phyloP scores from a whole-genome alignment of 2,888 invertebrate species.

The Brachyopa scutellaris region DNA sequence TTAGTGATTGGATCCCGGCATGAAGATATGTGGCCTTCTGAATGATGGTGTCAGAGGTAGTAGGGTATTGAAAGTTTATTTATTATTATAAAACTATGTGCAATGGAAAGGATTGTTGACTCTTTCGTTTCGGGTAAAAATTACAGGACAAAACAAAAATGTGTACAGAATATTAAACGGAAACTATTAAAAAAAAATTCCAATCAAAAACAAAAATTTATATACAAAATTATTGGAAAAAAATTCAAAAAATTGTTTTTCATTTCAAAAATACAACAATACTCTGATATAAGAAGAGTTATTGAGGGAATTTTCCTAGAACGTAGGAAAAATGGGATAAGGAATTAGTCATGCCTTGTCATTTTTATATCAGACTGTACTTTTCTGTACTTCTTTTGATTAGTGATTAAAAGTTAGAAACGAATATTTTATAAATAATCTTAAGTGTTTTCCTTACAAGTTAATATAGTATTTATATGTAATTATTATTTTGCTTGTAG shows the following conservation, averaged over 20 bases:
- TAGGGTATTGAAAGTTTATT: constrained; percentile 29
- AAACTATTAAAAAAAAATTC: constrained; percentile 24
- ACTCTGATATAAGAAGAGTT: constrained; percentile 48
- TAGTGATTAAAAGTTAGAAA: neutral
- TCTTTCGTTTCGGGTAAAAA: too few relatives aligned
- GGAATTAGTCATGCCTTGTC: constrained; percentile 22
- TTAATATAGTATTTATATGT: too few relatives aligned
- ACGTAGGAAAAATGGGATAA: neutral
- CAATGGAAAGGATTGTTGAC: constrained; percentile 4
- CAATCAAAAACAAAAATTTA: constrained; percentile 43
- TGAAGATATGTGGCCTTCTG: constrained; percentile 66
- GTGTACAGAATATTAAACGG: constrained; percentile 1
- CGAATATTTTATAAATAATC: too few relatives aligned
- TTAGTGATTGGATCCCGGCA: constrained; percentile 63
- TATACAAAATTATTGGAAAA: constrained; percentile 16
- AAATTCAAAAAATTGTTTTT: constrained; percentile 1
- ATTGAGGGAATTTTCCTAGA: neutral
- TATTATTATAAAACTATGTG: constrained; percentile 36
- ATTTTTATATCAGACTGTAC: neutral
- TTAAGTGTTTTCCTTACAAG: too few relatives aligned
- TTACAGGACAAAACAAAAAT: constrained; percentile 10
- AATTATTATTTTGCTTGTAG: neutral
- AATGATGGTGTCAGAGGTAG: constrained; percentile 66
- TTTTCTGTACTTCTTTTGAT: neutral
- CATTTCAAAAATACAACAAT: neutral